Base-by-base conservation (phyloP, 2,113 vertebrate species). In the Lipophrys pholis region DNA sequence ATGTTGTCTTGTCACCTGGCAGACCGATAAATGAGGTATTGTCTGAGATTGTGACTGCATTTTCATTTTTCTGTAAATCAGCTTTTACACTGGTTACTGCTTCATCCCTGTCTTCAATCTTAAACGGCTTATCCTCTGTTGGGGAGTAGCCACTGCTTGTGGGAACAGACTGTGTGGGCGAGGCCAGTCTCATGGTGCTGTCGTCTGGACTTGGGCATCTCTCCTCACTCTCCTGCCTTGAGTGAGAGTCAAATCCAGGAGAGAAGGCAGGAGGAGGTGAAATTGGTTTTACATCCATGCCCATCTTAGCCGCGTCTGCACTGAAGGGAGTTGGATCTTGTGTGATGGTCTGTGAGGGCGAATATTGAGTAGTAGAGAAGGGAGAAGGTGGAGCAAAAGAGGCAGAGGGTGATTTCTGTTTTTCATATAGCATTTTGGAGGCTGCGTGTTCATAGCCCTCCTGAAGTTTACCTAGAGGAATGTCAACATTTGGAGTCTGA, bases 131-230 rank as follows among this genome's bases (percentile, higher is more conserved):
- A 30, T 99, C 97, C 56, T 99, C 97, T 10, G 97, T 93, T 0
- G 98, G 98, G 15, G 98, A 98, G 83, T 97, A 95, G 35, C 96
- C 94, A 56, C 96, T 95, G 83, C 97, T 99, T 0, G 96, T 97
- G n/a, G 96, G 96, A 17, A 96, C 95, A 11, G 97, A 99, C 5
- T 94, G 95, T 7, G 95, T 96, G 35, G 96, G 97, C 54, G 97
- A 98, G 7, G 96, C 95, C 93, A 99, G 95, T 87, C 95, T 99
- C 74, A 98, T 94, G 0, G 97, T 99, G 84, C 96, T 98, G 40
- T 99, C 97, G 0, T 99, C 98, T 1, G 96, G 97, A 78, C 97
- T 99, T 42, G 91, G 60, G 86, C 97, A 98, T 70, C 96, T 93
- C 6, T 98, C 97, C 45, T 98, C 97, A 1, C 87, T 89, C 45